Percentiles rank a stretch among this genome's conserved stretches.
These are phyloP conservation scores for Meleagris gallopavo DNA, from an alignment of 2,113 vertebrate genomes.

Conservation along the genomic window DNA sequence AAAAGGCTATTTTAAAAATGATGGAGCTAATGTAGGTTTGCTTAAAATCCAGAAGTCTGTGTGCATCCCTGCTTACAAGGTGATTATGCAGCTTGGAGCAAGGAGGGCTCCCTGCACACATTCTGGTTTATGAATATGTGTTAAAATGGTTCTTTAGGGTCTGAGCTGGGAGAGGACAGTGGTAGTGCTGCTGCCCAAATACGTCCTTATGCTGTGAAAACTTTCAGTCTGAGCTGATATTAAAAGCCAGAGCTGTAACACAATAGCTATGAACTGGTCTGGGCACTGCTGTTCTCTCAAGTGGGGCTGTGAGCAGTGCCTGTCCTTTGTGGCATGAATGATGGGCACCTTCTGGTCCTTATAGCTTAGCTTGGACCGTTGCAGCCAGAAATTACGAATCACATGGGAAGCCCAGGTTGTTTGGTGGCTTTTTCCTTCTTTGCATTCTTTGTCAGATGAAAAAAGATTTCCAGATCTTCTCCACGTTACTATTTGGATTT, in stretches of 20 bases:
- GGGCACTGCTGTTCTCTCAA: background rate
- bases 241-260: background rate
- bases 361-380: background rate
- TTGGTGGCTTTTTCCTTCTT: background rate
- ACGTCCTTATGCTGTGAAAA: fast-evolving
- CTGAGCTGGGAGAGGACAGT: background rate
- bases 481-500: background rate
- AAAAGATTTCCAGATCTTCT: background rate
- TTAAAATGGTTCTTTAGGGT: background rate
- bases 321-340: background rate
- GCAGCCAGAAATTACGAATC: background rate
- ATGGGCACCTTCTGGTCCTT: background rate
- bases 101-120: background rate
- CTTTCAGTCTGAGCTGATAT: background rate
- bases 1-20: background rate
- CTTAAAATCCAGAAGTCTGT: background rate
- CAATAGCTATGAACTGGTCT: background rate
- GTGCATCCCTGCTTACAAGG: background rate
- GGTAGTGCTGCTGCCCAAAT: background rate
- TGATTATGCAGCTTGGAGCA: background rate
- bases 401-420: background rate
- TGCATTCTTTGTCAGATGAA: background rate
- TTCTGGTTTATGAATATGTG: background rate
- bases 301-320: background rate
- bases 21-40: background rate